phyloP scores from a whole-genome alignment of 2,113 vertebrate species.

The Festucalex cinctus region DNA sequence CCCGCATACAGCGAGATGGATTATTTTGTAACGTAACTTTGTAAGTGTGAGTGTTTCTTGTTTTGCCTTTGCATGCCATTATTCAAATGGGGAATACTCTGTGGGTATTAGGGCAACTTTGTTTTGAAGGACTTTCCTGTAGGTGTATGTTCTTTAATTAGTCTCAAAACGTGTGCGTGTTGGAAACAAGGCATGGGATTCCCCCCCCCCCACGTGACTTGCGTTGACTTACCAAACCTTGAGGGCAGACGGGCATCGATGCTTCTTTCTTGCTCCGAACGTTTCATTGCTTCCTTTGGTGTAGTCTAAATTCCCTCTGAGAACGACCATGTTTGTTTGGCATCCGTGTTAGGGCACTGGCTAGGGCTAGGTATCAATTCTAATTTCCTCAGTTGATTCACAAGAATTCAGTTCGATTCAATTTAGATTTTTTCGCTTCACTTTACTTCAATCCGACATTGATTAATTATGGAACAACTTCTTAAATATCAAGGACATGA shows the following conservation, averaged over 20 bases:
- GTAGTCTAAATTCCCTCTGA: neutral
- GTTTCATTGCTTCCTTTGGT: neutral
- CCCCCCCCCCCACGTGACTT: too few species aligned
- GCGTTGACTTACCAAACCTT: neutral
- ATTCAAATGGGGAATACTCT: slow-evolving; percentile 31
- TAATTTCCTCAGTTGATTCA: too few species aligned
- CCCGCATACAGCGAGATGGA: slow-evolving; percentile 31
- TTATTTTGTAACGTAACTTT: slow-evolving; percentile 47
- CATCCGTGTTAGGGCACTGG: too few species aligned
- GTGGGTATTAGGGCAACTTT: slow-evolving; percentile 19
- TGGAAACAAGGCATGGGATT: neutral
- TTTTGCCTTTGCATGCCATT: slow-evolving; percentile 29
- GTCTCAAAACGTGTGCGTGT: neutral
- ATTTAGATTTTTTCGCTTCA: too few species aligned
- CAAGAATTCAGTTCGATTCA: too few species aligned
- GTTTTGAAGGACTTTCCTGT: slow-evolving; percentile 7
- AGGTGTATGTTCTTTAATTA: slow-evolving; percentile 11
- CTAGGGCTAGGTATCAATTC: too few species aligned
- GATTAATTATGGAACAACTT: too few species aligned
- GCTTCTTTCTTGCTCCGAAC: neutral
- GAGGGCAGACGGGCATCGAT: neutral
- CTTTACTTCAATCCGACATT: too few species aligned
- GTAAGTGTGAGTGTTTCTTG: slow-evolving; percentile 17
- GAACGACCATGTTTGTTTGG: too few species aligned
- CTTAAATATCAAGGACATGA: too few species aligned